Percentiles rank a stretch among this genome's conserved stretches.
These are phyloP conservation scores for Dilophus febrilis DNA, from an alignment of 2,888 invertebrate genomes.

Conservation along the genomic window DNA sequence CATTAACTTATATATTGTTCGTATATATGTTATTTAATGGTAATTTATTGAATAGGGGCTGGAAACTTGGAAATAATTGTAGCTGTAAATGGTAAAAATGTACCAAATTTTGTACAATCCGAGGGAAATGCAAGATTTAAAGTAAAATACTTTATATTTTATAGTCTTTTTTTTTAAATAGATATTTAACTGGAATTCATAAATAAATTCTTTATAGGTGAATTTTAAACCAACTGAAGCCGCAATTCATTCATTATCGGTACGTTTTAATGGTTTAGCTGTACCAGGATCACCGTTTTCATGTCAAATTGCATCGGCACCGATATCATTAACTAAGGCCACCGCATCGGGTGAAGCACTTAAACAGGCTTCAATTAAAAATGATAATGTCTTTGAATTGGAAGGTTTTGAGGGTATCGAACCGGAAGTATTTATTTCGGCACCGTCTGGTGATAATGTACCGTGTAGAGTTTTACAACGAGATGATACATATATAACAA, in stretches of 20 bases:
- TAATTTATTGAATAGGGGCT: slow-evolving; percentile 41
- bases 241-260: slow-evolving; percentile 78
- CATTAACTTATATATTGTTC: slow-evolving; percentile 13
- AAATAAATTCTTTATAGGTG: no score
- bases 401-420: slow-evolving; percentile 40
- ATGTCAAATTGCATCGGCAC: slow-evolving; percentile 52
- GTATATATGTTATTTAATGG: not conserved
- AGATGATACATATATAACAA: slow-evolving; percentile 54
- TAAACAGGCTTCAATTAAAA: slow-evolving; percentile 28
- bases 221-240: slow-evolving; percentile 95
- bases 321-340: slow-evolving; percentile 40
- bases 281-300: slow-evolving; percentile 87
- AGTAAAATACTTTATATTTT: slow-evolving; percentile 23
- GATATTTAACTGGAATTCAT: no score
- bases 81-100: slow-evolving; percentile 88
- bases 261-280: slow-evolving; percentile 61
- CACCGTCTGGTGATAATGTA: slow-evolving; percentile 68
- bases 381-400: slow-evolving; percentile 38
- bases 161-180: no score
- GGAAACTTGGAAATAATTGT: slow-evolving; percentile 97
- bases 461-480: slow-evolving; percentile 50
- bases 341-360: slow-evolving; percentile 27
- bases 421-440: slow-evolving; percentile 55
- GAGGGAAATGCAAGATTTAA: slow-evolving; percentile 93
- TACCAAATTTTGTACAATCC: slow-evolving; percentile 94